phyloP scores from a whole-genome alignment of 2,797 vertebrate genomes.

The Chelidonichthys spinosus region DNA sequence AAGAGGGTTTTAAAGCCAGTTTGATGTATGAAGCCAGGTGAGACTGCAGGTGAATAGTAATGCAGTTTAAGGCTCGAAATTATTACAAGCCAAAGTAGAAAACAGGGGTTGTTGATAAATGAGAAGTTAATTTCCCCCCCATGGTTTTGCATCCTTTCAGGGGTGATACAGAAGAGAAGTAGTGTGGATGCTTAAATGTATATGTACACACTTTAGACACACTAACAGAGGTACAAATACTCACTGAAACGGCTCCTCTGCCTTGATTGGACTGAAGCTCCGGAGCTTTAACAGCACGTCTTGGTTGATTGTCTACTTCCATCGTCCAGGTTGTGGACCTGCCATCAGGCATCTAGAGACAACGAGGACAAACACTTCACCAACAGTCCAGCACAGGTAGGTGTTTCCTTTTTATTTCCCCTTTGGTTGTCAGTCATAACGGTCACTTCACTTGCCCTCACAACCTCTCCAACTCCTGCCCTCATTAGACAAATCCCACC shows the following conservation, averaged over 20 bases:
- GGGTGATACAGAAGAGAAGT: slow-evolving; percentile 17
- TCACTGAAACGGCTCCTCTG: slow-evolving; percentile 13
- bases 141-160: slow-evolving; percentile 57
- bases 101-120: slow-evolving; percentile 17
- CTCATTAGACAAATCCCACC: slow-evolving; percentile 34
- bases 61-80: slow-evolving; percentile 18
- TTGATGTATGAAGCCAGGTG: slow-evolving; percentile 57
- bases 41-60: slow-evolving; percentile 60
- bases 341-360: slow-evolving; percentile 25
- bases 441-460: neutral
- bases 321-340: slow-evolving; percentile 32
- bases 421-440: neutral
- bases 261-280: neutral
- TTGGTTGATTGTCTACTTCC: neutral
- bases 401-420: slow-evolving; percentile 27
- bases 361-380: slow-evolving; percentile 1
- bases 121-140: slow-evolving; percentile 67
- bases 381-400: slow-evolving; percentile 6
- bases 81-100: neutral
- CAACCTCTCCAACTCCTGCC: neutral
- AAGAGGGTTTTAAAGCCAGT: slow-evolving; percentile 37
- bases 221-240: slow-evolving; percentile 19
- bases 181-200: slow-evolving; percentile 30
- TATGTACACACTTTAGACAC: slow-evolving; percentile 1
- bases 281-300: neutral